Conservation (phyloP, 2,113 vertebrate species). For the Prinia subflava region DNA sequence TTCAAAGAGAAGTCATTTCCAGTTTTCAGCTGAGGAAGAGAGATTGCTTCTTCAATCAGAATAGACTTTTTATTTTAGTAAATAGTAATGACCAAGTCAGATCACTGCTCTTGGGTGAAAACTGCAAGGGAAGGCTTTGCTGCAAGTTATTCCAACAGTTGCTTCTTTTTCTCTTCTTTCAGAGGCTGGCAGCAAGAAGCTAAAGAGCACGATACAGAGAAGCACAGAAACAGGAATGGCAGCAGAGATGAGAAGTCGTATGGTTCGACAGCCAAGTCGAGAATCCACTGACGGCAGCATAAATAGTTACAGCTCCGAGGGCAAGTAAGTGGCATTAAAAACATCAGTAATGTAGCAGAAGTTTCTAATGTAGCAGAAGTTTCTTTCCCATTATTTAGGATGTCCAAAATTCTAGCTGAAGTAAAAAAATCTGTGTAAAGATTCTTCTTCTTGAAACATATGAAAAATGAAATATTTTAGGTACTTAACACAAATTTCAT, state of each 20-base stretch:
- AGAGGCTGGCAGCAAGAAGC: constrained; percentile 93
- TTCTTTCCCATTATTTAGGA: not conserved
- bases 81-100: not conserved
- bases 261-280: constrained; percentile 93
- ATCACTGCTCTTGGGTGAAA: not conserved
- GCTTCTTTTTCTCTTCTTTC: not conserved
- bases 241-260: constrained; percentile 90
- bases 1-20: not conserved
- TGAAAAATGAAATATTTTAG: not conserved
- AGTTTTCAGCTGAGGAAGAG: not conserved
- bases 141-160: not conserved
- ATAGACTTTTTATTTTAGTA: not conserved
- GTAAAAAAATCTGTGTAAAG: not conserved
- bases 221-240: constrained; percentile 98
- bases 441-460: not conserved
- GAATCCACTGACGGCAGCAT: constrained; percentile 98
- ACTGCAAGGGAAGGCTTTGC: not conserved
- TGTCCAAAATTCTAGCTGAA: not conserved
- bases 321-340: constrained; percentile 84
- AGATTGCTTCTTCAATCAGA: not conserved
- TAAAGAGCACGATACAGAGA: constrained; percentile 93
- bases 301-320: constrained; percentile 96
- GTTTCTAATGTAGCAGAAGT: not conserved
- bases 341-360: not conserved
- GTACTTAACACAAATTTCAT: not conserved